phyloP scores from a whole-genome alignment of 2,797 vertebrate genomes.

The Crenuchus spilurus region DNA sequence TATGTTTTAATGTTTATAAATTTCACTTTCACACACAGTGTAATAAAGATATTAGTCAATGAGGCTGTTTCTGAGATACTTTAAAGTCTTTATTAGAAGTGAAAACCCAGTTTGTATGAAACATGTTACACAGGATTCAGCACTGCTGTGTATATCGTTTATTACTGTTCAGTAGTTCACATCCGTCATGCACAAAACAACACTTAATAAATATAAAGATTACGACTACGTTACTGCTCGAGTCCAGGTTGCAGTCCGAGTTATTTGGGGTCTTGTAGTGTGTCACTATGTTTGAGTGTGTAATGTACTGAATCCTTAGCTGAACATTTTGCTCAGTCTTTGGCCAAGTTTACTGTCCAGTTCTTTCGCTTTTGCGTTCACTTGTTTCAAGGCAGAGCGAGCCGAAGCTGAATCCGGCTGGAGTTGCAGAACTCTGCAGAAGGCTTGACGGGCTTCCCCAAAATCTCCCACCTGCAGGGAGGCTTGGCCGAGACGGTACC shows the following conservation, averaged over 20 bases:
- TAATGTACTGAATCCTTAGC: constrained; percentile 55
- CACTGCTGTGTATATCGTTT: too few relatives aligned
- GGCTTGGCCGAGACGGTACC: constrained; percentile 87
- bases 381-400: constrained; percentile 79
- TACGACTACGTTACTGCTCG: too few relatives aligned
- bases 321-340: constrained; percentile 90
- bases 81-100: too few relatives aligned
- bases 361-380: constrained; percentile 77
- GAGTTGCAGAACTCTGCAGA: constrained; percentile 78
- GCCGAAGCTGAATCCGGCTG: constrained; percentile 85
- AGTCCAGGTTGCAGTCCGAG: neutral
- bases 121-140: too few relatives aligned
- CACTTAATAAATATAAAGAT: neutral
- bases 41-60: too few relatives aligned
- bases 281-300: neutral
- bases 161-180: neutral
- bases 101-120: too few relatives aligned
- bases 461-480: constrained; percentile 83
- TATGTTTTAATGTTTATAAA: too few relatives aligned
- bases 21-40: too few relatives aligned
- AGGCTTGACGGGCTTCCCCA: constrained; percentile 79
- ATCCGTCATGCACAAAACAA: neutral
- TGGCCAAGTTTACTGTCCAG: constrained; percentile 79
- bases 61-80: too few relatives aligned
- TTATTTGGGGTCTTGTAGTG: neutral